These are phyloP conservation scores for Arge pagana DNA, from an alignment of 2,888 invertebrate species.

Conservation along the genomic window DNA sequence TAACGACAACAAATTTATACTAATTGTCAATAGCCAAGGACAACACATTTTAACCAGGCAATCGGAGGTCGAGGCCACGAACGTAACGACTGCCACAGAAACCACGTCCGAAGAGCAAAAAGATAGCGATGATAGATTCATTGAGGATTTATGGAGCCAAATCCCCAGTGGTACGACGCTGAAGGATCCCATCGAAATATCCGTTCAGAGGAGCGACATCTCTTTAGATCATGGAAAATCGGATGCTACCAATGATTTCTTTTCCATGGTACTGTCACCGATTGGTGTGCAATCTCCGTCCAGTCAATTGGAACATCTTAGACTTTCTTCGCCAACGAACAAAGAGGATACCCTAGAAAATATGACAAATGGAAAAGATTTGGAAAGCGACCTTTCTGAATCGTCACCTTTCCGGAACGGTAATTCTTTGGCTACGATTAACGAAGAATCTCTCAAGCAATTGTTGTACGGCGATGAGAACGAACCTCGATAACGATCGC, in stretches of 20 bases:
- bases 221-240: slow-evolving; percentile 34
- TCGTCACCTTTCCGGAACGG: slow-evolving; percentile 33
- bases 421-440: slow-evolving; percentile 56
- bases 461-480: slow-evolving; percentile 54
- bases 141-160: slow-evolving; percentile 31
- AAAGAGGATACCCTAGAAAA: slow-evolving; percentile 31
- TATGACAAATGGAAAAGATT: neutral
- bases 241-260: slow-evolving; percentile 52
- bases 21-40: slow-evolving; percentile 48
- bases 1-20: slow-evolving; percentile 49
- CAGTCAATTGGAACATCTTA: slow-evolving; percentile 68
- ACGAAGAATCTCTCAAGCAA: slow-evolving; percentile 61
- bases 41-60: slow-evolving; percentile 47
- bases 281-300: slow-evolving; percentile 69
- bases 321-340: slow-evolving; percentile 58
- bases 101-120: slow-evolving; percentile 24
- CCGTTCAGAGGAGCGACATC: slow-evolving; percentile 21
- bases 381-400: slow-evolving; percentile 31
- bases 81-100: neutral
- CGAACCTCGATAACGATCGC: slow-evolving; percentile 30
- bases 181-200: slow-evolving; percentile 27
- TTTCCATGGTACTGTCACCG: slow-evolving; percentile 59
- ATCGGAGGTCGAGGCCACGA: slow-evolving; percentile 32
- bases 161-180: slow-evolving; percentile 25
- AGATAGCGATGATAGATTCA: slow-evolving; percentile 14